Evolutionary conservation across 2,888 invertebrate genomes (phyloP), one percentile per base, ranked within the genome.

Genomic region (Seira sanloemensis): DNA sequence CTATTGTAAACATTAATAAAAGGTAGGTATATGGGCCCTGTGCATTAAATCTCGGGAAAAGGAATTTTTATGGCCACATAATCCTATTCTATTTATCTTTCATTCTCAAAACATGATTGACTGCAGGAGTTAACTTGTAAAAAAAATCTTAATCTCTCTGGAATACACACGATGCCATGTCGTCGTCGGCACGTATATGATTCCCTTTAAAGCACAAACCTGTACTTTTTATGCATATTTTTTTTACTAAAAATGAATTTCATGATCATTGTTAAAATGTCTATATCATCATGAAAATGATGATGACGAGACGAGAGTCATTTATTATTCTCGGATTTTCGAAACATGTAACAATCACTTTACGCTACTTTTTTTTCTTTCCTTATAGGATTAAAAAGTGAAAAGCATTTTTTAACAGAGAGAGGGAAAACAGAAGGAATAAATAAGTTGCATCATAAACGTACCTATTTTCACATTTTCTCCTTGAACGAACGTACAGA

Each of bases 401-500:
- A 71, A 19, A 71, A 12, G 50, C 7, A 46, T 19, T 21, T n/a
- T 71, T 71, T 71, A 21, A 16, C 5, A 62, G 62, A 62, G 46
- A 73, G 46, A n/a, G 26, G 19, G 7, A 27, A 21, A 67, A 66
- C 18, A 54, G 24, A 9, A 46, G 23, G 37, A 7, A 65, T n/a
- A n/a, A n/a, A n/a, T n/a, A n/a, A n/a, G n/a, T 18, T 75, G 50
- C 62, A 37, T 1, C 46, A 54, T 19, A n/a, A 1, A 76, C 86
- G 81, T 78, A 87, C 87, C 86, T 82, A 65, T 50, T 76, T 74
- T 81, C 80, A 50, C 71, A 71, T 87, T 86, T 87, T 83, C 88
- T 88, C 75, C 88, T 84, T 46, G 88, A 86, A 62, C 87, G 87
- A 69, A 89, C 87, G 74, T 89, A 89, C 75, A 88, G 79, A 80